phyloP scores from a whole-genome alignment of 2,113 vertebrate genomes.

The Chrysemys picta region DNA sequence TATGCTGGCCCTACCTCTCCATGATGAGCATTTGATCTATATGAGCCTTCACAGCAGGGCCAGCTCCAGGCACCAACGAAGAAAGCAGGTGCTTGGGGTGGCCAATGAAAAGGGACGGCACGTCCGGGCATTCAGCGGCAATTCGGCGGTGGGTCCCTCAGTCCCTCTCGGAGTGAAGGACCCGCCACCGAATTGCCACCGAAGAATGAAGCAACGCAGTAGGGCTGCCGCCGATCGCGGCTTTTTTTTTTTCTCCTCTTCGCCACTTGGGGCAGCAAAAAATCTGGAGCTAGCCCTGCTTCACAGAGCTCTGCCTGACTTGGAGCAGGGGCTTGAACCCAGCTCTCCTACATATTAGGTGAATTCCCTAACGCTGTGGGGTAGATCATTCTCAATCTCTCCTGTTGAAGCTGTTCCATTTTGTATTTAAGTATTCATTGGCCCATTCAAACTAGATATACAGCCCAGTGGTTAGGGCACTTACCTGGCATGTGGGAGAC shows the following conservation, averaged over 20 bases:
- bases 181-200: no score
- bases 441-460: no score
- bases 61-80: no score
- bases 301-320: background rate
- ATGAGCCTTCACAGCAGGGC: background rate
- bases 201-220: no score
- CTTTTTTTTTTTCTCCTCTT: no score
- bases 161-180: no score
- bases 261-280: no score
- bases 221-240: no score
- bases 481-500: background rate
- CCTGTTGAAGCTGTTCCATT: background rate
- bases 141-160: no score
- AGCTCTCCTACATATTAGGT: background rate
- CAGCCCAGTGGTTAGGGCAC: background rate
- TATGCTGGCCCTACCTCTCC: background rate
- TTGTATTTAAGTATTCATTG: background rate
- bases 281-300: background rate
- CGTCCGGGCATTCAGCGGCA: no score
- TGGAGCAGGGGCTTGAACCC: background rate
- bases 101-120: no score
- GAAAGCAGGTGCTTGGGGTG: no score
- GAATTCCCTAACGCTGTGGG: background rate
- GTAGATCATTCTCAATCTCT: background rate
- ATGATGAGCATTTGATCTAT: background rate